Evolutionary conservation across 2,797 vertebrate genomes (phyloP).

Genomic region (Myotis daubentonii): DNA sequence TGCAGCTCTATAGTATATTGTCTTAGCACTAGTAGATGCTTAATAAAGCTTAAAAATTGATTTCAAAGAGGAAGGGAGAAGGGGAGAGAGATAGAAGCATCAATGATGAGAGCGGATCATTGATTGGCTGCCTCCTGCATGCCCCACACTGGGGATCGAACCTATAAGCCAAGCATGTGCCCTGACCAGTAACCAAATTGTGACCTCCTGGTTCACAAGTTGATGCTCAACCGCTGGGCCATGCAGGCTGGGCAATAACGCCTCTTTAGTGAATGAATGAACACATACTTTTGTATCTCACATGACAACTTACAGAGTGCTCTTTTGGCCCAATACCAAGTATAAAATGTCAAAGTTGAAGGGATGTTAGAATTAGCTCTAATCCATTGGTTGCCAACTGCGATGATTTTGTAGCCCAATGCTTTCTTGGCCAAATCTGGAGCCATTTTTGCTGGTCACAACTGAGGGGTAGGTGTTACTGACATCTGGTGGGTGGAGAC

Average conservation of each 20-base stretch:
- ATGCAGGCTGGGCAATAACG: background rate
- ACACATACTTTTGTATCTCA: background rate
- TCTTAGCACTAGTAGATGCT: background rate
- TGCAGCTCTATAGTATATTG: background rate
- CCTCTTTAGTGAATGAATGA: background rate
- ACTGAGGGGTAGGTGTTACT: background rate
- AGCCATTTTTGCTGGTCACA: background rate
- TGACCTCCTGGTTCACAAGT: too few species aligned
- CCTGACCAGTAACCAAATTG: too few species aligned
- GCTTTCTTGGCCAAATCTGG: background rate
- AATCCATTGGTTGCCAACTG: background rate
- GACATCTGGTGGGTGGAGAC: background rate
- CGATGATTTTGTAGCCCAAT: background rate
- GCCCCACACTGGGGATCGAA: too few species aligned
- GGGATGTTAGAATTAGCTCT: background rate
- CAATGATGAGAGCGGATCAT: too few species aligned
- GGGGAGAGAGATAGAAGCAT: too few species aligned
- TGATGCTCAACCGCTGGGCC: too few species aligned
- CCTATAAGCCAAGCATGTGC: too few species aligned
- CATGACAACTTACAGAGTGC: background rate
- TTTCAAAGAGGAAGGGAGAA: too few species aligned
- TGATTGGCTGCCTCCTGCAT: too few species aligned
- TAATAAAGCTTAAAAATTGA: background rate
- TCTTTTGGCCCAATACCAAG: background rate
- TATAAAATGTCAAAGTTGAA: background rate